phyloP scores from a whole-genome alignment of 2,113 vertebrate genomes.

The Pimephales promelas region DNA sequence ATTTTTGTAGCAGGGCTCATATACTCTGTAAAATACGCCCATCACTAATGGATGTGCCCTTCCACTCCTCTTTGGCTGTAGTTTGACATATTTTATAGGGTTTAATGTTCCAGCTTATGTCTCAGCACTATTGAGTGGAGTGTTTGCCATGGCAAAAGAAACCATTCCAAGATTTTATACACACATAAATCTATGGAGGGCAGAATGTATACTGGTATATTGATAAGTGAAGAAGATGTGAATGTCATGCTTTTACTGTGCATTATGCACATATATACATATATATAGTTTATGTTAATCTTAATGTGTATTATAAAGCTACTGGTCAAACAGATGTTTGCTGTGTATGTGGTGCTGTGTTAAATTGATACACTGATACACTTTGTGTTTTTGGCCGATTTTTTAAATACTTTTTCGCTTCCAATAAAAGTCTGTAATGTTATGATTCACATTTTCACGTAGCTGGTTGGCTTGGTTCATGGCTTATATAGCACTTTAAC shows the following conservation, averaged over 20 bases:
- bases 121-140: not conserved
- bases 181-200: not conserved
- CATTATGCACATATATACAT: not conserved
- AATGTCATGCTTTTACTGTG: not conserved
- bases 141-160: constrained; percentile 19
- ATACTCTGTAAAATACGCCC: not conserved
- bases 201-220: not conserved
- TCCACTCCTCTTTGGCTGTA: not conserved
- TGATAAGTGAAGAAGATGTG: not conserved
- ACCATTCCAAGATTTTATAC: constrained; percentile 1
- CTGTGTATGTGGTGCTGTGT: not conserved
- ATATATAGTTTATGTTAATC: not conserved
- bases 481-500: no score
- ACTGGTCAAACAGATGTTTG: not conserved
- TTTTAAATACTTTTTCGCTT: no score
- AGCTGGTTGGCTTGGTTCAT: no score
- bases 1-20: not conserved
- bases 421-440: no score
- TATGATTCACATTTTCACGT: no score
- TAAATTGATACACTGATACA: not conserved
- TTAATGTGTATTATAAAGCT: not conserved
- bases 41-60: not conserved
- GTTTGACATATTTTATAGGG: constrained; percentile 21
- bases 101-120: constrained; percentile 22
- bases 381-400: no score